Evolutionary conservation across 53 echinoderm and acorn worm species (phyloP).

Genomic region (Hippasteria phrygiana): DNA sequence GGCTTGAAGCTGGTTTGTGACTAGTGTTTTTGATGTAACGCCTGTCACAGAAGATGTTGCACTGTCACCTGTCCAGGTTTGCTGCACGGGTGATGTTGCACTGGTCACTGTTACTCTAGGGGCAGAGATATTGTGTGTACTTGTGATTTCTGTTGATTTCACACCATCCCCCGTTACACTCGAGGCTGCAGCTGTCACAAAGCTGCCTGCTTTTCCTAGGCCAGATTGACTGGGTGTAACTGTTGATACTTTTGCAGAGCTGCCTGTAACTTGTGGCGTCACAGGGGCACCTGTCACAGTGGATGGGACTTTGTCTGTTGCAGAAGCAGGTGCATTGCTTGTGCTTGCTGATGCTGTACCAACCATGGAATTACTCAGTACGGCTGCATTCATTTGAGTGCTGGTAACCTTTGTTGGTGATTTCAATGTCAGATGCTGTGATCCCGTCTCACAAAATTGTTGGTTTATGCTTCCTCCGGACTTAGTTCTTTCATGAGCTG

Average conservation of each 20-base stretch:
- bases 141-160: not conserved
- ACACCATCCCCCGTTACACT: not conserved
- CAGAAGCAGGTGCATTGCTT: not conserved
- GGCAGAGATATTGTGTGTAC: not conserved
- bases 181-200: not conserved
- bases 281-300: not conserved
- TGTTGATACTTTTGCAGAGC: not conserved
- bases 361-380: not conserved
- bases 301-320: not conserved
- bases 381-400: not conserved
- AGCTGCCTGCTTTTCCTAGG: not conserved
- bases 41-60: conserved; percentile 6
- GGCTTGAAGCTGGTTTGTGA: not conserved
- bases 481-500: conserved; percentile 15
- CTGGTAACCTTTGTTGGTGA: conserved; percentile 10
- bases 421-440: not conserved
- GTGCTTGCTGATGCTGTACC: not conserved
- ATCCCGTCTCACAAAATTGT: not conserved
- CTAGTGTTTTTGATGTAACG: not conserved
- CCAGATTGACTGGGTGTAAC: not conserved
- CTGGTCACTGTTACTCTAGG: not conserved
- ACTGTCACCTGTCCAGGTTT: not conserved
- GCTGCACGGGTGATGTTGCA: too few species aligned
- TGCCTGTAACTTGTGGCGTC: not conserved
- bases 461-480: not conserved